These are phyloP conservation scores for Chunga burmeisteri DNA, from an alignment of 2,113 vertebrate genomes.

Conservation along the genomic window DNA sequence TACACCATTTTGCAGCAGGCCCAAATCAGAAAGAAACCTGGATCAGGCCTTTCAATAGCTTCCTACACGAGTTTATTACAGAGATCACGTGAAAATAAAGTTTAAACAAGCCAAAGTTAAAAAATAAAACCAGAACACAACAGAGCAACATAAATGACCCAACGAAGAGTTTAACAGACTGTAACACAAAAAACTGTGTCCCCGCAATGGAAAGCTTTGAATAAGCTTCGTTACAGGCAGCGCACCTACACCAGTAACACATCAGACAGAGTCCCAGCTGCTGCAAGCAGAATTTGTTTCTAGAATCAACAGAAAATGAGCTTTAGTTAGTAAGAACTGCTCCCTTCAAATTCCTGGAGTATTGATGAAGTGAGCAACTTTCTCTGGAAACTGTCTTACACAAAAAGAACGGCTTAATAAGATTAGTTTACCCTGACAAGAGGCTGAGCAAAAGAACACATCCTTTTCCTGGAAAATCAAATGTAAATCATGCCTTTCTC, in stretches of 20 bases:
- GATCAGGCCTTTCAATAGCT: not conserved
- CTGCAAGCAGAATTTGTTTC: not conserved
- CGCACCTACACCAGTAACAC: not conserved
- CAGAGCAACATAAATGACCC: not conserved
- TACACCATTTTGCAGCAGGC: not conserved
- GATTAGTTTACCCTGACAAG: not conserved
- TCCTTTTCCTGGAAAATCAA: not conserved
- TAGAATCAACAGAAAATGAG: not conserved
- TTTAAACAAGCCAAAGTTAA: not conserved
- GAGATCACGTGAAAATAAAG: not conserved
- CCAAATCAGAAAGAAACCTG: no score
- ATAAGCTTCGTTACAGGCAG: not conserved
- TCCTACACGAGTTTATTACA: not conserved
- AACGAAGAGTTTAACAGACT: not conserved
- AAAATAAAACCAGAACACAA: not conserved
- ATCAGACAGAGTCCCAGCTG: not conserved
- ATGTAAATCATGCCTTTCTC: not conserved
- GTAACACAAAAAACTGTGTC: not conserved
- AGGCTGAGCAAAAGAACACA: not conserved
- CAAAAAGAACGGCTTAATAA: not conserved
- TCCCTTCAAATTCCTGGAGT: not conserved
- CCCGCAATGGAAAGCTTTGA: rapidly evolving
- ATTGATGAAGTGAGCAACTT: not conserved
- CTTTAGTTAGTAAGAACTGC: not conserved
- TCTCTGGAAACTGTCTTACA: not conserved